Percentiles rank a stretch among this genome's conserved stretches.
phyloP scores from a whole-genome alignment of 2,113 vertebrate genomes.

The Sander vitreus region DNA sequence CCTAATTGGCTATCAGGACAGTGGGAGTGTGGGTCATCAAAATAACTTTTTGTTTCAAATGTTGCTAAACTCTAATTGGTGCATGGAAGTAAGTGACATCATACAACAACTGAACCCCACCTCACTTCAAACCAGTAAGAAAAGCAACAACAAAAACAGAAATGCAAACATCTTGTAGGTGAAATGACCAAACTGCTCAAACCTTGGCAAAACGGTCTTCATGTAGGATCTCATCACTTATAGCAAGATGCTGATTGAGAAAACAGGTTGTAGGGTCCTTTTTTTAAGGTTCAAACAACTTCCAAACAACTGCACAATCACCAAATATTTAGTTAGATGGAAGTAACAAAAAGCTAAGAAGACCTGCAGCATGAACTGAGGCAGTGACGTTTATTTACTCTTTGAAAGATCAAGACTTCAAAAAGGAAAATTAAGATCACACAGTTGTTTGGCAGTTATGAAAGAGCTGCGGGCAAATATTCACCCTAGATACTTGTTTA shows the following conservation, averaged over 20 bases:
- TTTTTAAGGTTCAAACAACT: neutral
- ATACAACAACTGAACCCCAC: neutral
- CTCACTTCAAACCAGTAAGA: neutral
- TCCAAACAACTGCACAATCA: neutral
- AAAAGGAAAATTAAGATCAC: constrained; percentile 32
- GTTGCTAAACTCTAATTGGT: neutral
- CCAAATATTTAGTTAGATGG: neutral
- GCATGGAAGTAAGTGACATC: neutral
- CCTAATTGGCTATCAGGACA: too few relatives aligned
- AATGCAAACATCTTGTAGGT: neutral
- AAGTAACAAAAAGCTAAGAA: neutral
- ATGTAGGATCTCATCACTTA: too few relatives aligned
- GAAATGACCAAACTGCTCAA: neutral
- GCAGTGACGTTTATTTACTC: constrained; percentile 29
- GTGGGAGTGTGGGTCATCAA: too few relatives aligned
- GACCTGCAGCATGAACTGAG: neutral
- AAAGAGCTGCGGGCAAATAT: constrained; percentile 29
- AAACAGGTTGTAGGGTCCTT: neutral
- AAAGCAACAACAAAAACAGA: neutral
- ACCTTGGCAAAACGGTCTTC: neutral
- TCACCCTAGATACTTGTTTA: constrained; percentile 8
- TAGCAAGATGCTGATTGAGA: neutral
- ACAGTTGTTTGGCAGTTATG: constrained; percentile 8
- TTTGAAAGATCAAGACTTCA: constrained; percentile 39
- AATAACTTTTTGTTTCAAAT: too few relatives aligned